Evolutionary conservation across 2,888 invertebrate species (phyloP).

Genomic region (Heteromurus nitidus): DNA sequence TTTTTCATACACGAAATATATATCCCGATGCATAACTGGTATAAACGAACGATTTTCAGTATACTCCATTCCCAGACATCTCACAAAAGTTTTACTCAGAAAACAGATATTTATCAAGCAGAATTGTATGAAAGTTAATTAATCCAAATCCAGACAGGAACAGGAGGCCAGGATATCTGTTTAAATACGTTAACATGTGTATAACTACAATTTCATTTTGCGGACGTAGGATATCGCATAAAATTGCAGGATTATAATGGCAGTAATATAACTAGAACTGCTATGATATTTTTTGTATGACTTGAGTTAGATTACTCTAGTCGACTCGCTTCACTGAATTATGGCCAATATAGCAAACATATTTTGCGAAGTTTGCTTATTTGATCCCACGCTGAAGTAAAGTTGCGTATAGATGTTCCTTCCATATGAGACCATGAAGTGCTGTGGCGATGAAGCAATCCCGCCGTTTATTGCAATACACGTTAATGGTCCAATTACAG

Average conservation of each 20-base stretch:
- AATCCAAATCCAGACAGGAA: too few species aligned
- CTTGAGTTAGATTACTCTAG: neutral
- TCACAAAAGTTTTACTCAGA: neutral
- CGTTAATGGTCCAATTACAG: conserved; percentile 39
- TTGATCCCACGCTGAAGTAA: too few species aligned
- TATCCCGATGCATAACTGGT: too few species aligned
- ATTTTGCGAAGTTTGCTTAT: too few species aligned
- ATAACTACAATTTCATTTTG: neutral
- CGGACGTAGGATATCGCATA: neutral
- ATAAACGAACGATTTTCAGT: too few species aligned
- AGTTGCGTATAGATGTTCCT: too few species aligned
- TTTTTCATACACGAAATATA: neutral
- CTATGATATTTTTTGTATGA: too few species aligned
- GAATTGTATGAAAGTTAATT: conserved; percentile 28
- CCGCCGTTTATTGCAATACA: conserved; percentile 41
- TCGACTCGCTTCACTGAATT: neutral
- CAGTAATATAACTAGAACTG: too few species aligned
- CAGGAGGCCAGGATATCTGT: conserved; percentile 3
- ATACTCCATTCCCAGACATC: conserved; percentile 7
- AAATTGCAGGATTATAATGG: conserved; percentile 10
- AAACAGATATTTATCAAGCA: neutral
- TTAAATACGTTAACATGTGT: neutral
- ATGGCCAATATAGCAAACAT: neutral
- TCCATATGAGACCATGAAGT: too few species aligned
- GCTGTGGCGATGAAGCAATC: neutral